These are phyloP conservation scores for Hirundo rustica DNA, from an alignment of 2,797 vertebrate species.

Conservation along the genomic window DNA sequence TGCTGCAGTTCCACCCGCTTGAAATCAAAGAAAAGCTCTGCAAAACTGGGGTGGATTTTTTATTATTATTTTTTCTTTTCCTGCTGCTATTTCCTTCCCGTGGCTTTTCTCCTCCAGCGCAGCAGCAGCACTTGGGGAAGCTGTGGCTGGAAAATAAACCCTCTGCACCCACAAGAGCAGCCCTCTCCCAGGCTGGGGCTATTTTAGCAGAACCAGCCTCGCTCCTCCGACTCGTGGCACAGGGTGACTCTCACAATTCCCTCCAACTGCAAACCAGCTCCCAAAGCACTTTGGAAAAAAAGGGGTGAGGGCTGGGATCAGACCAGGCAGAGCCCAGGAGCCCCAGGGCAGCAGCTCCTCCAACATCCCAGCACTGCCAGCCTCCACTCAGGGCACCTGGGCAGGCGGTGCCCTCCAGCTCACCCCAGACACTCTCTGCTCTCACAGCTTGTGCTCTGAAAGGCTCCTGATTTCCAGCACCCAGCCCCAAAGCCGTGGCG, in stretches of 20 bases:
- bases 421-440: background rate
- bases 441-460: background rate
- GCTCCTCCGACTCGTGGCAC: background rate
- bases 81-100: background rate
- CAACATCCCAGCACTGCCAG: background rate
- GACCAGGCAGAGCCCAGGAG: background rate
- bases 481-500: background rate
- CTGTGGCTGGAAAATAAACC: background rate
- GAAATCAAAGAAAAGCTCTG: background rate
- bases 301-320: no score
- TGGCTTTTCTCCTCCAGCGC: background rate
- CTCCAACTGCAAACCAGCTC: background rate
- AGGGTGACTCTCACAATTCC: constrained; percentile 3
- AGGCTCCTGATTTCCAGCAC: background rate
- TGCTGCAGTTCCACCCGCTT: background rate
- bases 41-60: background rate
- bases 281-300: background rate
- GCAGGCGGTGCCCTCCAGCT: background rate
- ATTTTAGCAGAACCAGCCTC: background rate
- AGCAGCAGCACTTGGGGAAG: background rate
- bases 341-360: fast-evolving
- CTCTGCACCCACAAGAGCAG: background rate
- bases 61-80: background rate
- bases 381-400: background rate
- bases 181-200: background rate